Conservation (phyloP, 2,113 vertebrate species). For the Podarcis raffonei region DNA sequence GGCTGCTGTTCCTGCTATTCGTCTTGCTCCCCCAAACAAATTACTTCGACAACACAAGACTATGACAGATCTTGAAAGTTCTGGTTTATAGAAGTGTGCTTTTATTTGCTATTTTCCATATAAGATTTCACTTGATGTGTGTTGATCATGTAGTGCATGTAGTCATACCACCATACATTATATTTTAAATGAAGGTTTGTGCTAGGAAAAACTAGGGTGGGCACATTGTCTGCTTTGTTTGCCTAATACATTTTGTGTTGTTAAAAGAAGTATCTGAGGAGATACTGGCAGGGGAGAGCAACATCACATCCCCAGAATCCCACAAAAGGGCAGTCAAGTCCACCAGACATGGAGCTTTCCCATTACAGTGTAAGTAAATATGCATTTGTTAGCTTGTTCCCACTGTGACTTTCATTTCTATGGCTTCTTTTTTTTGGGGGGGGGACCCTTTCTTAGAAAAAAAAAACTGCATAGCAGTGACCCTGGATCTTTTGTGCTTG, state of each 20-base stretch:
- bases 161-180: background rate
- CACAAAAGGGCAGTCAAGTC: background rate
- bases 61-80: background rate
- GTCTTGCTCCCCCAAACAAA: background rate
- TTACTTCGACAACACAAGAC: background rate
- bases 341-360: constrained; percentile 16
- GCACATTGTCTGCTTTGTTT: background rate
- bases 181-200: background rate
- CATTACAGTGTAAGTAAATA: constrained; percentile 32
- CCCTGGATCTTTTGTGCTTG: background rate
- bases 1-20: background rate
- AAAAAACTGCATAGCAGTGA: background rate
- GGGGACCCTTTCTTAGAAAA: background rate
- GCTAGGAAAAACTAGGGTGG: background rate
- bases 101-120: background rate
- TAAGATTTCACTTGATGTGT: background rate
- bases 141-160: background rate
- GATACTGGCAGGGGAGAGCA: background rate
- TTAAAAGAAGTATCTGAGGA: constrained; percentile 10
- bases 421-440: background rate
- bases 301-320: background rate
- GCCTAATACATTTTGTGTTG: constrained; percentile 24
- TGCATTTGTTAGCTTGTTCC: background rate
- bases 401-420: constrained; percentile 3
- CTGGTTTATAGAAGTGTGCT: background rate